Base-by-base conservation (phyloP, 1,140 invertebrate genomes). In the Scaptomyza montana region DNA sequence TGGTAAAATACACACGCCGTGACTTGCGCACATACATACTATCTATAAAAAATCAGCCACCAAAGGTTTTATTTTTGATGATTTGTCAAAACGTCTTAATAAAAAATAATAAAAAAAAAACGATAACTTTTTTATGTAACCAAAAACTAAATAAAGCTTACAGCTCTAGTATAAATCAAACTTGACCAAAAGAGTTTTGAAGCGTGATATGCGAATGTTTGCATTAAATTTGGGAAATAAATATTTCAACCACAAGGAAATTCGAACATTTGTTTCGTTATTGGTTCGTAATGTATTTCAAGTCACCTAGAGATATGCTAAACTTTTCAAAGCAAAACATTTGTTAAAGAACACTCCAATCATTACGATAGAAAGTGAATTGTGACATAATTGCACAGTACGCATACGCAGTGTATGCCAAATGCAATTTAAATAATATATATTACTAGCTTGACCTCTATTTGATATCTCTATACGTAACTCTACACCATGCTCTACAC, bases 341-440 rank as follows among this genome's bases (percentile, higher is more conserved):
- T 43, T 12, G 39, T 43, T 43, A n/a, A 43, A n/a, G 41, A 41
- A 46, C 55, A 46, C 43, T 28, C 25, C 25, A 5, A 21, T 10
- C 21, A 25, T 25, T 9, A 16, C 19, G 2, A 21, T 50, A 1
- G 41, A 30, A 16, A 59, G 9, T 12, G n/a, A 6, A 7, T 25
- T 39, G n/a, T 10, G 30, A 46, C 16, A 46, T 53, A 41, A 43
- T 54, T 54, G 41, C 55, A 67, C 9, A 46, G 36, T 59, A 50
- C 64, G 50, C 64, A 69, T 69, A 74, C 45, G 71, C 45, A 57
- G 12, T 53, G 39, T 63, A 57, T 65, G 21, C 21, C 21, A 25
- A 25, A 25, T 25, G 21, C 1, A 25, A 25, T 25, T 25, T 25
- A 25, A 25, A 53, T 53, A 71, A 43, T 41, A 7, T 56, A 33